A percentile compares a stretch with the other conserved stretches of the same genome.
Conservation (phyloP, 2,888 invertebrate genomes). For the Drosophila borborema region DNA sequence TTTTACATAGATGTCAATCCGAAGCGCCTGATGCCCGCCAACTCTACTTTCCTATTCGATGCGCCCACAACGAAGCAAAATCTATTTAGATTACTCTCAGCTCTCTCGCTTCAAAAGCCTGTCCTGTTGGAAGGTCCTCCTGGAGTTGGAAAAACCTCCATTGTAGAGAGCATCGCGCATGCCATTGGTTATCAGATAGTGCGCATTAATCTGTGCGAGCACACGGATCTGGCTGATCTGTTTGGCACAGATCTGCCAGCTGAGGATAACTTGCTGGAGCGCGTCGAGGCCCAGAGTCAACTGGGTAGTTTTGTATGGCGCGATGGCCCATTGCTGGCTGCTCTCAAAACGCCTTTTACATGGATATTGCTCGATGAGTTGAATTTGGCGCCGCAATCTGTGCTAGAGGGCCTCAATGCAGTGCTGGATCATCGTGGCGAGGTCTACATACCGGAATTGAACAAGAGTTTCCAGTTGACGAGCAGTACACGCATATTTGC, state of each 20-base stretch:
- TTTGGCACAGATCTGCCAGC: constrained; percentile 99
- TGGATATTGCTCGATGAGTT: constrained; percentile 99
- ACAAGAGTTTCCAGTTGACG: constrained; percentile 92
- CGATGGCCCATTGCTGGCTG: constrained; percentile 97
- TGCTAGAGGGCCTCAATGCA: constrained; percentile 98
- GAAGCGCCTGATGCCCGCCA: constrained; percentile 41
- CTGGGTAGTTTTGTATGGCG: constrained; percentile 96
- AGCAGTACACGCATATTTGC: constrained; percentile 95
- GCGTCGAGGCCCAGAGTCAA: constrained; percentile 48
- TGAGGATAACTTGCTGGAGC: constrained; percentile 88
- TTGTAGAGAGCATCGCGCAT: constrained; percentile 95
- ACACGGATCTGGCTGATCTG: constrained; percentile 99
- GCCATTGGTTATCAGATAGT: constrained; percentile 93
- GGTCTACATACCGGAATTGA: constrained; percentile 97
- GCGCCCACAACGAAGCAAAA: constrained; percentile 93
- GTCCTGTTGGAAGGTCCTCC: constrained; percentile 98
- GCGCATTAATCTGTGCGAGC: constrained; percentile 98
- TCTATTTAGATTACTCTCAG: constrained; percentile 93
- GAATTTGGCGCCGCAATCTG: constrained; percentile 99
- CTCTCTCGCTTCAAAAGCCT: constrained; percentile 95
- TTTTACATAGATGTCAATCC: constrained; percentile 87
- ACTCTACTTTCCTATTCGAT: constrained; percentile 88
- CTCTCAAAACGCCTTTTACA: constrained; percentile 93
- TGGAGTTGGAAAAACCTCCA: constrained; percentile 98
- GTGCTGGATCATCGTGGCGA: constrained; percentile 99